A percentile compares a stretch with the other conserved stretches of the same genome.
These are phyloP conservation scores for Brachionus plicatilis DNA, from an alignment of 1,140 invertebrate species.

Conservation along the genomic window DNA sequence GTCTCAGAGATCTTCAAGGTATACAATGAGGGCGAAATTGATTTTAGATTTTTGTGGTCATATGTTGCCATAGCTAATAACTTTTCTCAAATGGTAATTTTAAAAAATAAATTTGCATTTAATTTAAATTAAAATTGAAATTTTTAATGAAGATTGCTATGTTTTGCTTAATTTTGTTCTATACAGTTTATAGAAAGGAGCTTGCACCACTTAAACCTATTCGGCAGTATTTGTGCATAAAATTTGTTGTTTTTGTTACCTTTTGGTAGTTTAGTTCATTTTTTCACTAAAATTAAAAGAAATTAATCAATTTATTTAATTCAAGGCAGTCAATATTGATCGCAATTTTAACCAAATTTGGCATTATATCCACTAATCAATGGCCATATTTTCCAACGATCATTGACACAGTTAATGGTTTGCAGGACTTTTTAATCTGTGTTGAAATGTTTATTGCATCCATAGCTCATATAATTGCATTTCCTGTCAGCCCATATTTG, in stretches of 20 bases:
- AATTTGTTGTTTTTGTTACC: conserved; percentile 93
- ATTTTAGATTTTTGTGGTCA: conserved; percentile 71
- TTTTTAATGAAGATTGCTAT: conserved; percentile 64
- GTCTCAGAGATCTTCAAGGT: conserved; percentile 77
- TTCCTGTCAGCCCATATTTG: conserved; percentile 80
- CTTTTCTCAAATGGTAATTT: conserved; percentile 77
- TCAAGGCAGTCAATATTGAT: conserved; percentile 82
- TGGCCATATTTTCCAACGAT: conserved; percentile 38
- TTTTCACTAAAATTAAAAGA: neutral
- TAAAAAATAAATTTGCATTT: neutral
- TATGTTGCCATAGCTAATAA: conserved; percentile 87
- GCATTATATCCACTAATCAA: conserved; percentile 64
- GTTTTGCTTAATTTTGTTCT: conserved; percentile 91
- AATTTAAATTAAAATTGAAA: neutral
- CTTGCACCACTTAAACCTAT: conserved; percentile 83
- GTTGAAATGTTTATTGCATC: conserved; percentile 96
- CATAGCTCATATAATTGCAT: conserved; percentile 87
- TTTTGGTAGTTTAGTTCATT: conserved; percentile 74
- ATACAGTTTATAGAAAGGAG: conserved; percentile 77
- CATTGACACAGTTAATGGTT: conserved; percentile 41
- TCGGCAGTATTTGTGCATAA: conserved; percentile 93
- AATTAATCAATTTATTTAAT: conserved; percentile 44
- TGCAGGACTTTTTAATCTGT: conserved; percentile 85
- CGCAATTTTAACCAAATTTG: conserved; percentile 73
- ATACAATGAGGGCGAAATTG: conserved; percentile 84